These are phyloP conservation scores for Otus sunia DNA, from an alignment of 2,113 vertebrate species.

Conservation along the genomic window DNA sequence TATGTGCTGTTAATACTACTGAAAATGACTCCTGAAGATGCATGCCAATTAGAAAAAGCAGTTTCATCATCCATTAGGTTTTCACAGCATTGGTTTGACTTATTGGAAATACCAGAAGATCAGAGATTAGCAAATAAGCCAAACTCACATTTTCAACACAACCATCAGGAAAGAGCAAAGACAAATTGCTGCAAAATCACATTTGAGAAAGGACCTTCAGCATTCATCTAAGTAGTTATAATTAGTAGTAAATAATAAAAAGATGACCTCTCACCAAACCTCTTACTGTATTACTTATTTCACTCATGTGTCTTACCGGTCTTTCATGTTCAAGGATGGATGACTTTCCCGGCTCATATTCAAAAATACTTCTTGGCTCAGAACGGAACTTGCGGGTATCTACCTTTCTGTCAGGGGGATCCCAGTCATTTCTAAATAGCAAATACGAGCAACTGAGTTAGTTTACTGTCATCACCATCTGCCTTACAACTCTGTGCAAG, in stretches of 20 bases:
- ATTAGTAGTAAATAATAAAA: neutral
- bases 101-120: neutral
- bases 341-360: slow-evolving; percentile 97
- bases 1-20: neutral
- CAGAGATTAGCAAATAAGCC: neutral
- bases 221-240: neutral
- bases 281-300: neutral
- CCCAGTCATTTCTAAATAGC: slow-evolving; percentile 90
- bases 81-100: neutral
- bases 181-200: neutral
- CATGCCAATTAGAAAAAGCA: neutral
- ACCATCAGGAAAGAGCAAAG: neutral
- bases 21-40: neutral
- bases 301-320: slow-evolving; percentile 81
- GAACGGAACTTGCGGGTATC: slow-evolving; percentile 96
- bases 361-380: slow-evolving; percentile 97
- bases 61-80: neutral
- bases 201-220: neutral
- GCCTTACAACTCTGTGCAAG: neutral
- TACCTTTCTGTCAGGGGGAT: slow-evolving; percentile 95
- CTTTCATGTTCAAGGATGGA: slow-evolving; percentile 95
- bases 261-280: neutral
- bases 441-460: neutral
- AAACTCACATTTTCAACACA: neutral
- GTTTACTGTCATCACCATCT: neutral